Percentiles rank a stretch among this genome's conserved stretches.
These are phyloP conservation scores for Semaprochilodus insignis DNA, from an alignment of 2,797 vertebrate genomes.

Conservation along the genomic window DNA sequence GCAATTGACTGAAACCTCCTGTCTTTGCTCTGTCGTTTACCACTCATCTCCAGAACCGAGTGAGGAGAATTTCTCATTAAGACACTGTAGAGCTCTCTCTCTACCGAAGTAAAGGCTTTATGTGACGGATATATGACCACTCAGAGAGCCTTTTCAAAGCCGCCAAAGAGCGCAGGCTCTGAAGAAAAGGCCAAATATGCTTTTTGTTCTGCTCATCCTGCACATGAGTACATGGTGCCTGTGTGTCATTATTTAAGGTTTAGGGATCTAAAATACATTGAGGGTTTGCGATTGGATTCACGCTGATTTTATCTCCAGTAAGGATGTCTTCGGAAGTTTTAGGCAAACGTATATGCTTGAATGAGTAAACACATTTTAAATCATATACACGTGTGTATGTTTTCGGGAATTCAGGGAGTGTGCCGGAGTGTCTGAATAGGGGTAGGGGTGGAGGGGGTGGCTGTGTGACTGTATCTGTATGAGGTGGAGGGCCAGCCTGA, in stretches of 20 bases:
- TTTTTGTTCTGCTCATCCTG: conserved; percentile 38
- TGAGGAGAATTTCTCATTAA: conserved; percentile 42
- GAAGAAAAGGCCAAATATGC: conserved; percentile 27
- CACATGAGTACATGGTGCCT: not conserved
- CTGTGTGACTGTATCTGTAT: conserved; percentile 39
- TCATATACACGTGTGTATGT: not conserved
- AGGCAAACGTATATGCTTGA: conserved; percentile 1
- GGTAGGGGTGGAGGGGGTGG: conserved; percentile 49
- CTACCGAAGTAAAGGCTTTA: conserved; percentile 32
- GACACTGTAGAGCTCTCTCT: not conserved
- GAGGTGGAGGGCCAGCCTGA: conserved; percentile 70
- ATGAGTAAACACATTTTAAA: conserved; percentile 4
- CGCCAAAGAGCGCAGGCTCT: conserved; percentile 34
- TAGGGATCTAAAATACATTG: not conserved
- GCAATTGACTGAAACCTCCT: conserved; percentile 51
- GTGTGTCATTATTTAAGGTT: not conserved
- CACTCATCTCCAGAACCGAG: conserved; percentile 24
- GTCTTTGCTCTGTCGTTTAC: conserved; percentile 37
- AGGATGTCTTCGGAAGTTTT: not conserved
- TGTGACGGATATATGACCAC: conserved; percentile 45
- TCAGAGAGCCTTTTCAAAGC: conserved; percentile 27
- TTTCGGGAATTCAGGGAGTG: conserved; percentile 9
- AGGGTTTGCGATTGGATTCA: conserved; percentile 9
- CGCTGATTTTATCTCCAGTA: conserved; percentile 1
- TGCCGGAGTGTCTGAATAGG: conserved; percentile 20